These are phyloP conservation scores for Meandrina meandrites DNA, from an alignment of 92 coral and sea anemone species.

Conservation along the genomic window DNA sequence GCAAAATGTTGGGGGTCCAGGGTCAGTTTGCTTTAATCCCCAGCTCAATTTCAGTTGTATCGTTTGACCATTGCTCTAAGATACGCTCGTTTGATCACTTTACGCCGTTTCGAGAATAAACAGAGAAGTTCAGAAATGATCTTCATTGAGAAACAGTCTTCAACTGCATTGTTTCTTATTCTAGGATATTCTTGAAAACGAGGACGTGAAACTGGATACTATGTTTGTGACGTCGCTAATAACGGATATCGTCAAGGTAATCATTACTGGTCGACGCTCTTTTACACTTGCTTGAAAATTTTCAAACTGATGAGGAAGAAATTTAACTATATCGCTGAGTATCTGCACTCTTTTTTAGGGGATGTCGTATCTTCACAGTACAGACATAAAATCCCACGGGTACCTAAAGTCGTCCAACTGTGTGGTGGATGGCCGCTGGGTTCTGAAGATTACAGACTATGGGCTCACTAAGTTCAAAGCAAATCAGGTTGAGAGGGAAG, in stretches of 20 bases:
- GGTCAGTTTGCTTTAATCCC: too few species aligned
- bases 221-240: conserved; percentile 91
- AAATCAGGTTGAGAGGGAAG: conserved; percentile 73
- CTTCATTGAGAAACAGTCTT: background rate
- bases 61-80: too few species aligned
- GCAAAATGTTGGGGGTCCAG: too few species aligned
- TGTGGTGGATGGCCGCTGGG: conserved; percentile 99
- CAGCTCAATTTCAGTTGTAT: too few species aligned
- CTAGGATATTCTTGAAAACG: conserved; percentile 94
- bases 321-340: background rate
- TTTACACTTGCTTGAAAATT: background rate
- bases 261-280: background rate
- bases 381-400: conserved; percentile 92
- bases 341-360: conserved; percentile 53
- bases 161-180: background rate
- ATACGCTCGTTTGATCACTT: too few species aligned
- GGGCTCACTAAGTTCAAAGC: conserved; percentile 86
- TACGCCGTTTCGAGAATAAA: too few species aligned
- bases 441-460: conserved; percentile 90
- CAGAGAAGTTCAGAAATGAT: too few species aligned
- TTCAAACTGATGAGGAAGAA: background rate
- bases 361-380: conserved; percentile 90
- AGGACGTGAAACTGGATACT: conserved; percentile 88
- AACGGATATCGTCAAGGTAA: conserved; percentile 94
- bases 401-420: conserved; percentile 91